phyloP scores from a whole-genome alignment of 2,113 vertebrate species.

The Peromyscus leucopus region DNA sequence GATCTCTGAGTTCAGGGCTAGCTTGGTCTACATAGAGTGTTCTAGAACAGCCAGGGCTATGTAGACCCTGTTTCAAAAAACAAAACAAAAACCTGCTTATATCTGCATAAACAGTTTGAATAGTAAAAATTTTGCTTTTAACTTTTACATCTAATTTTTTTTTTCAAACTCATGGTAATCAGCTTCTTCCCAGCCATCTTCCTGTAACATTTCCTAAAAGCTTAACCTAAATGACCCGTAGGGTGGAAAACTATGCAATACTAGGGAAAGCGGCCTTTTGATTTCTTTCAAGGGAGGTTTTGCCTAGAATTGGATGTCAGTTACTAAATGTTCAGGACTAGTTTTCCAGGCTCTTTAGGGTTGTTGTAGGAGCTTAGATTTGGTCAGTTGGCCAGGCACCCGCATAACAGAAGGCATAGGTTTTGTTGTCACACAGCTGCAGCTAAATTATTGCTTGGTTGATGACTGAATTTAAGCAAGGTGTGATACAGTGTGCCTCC shows the following conservation, averaged over 20 bases:
- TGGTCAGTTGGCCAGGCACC: fast-evolving
- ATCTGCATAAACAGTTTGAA: background rate
- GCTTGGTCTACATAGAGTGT: no score
- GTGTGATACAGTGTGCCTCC: fast-evolving
- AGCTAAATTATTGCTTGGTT: background rate
- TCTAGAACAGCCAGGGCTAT: background rate
- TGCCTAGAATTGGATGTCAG: background rate
- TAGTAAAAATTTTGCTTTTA: slow-evolving; percentile 18
- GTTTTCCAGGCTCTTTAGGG: background rate
- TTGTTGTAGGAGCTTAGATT: background rate
- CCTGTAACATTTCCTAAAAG: slow-evolving; percentile 23
- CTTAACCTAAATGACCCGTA: background rate
- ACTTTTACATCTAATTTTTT: background rate
- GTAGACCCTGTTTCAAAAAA: background rate
- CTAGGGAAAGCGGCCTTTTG: background rate
- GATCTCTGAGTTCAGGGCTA: no score
- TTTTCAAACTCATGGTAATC: background rate
- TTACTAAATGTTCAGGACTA: background rate
- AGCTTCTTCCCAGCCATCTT: slow-evolving; percentile 34
- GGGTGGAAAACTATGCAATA: background rate
- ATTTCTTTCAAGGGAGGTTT: slow-evolving; percentile 11
- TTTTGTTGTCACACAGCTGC: background rate
- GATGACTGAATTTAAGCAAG: background rate
- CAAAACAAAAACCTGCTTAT: background rate
- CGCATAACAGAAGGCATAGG: no score